Base-by-base conservation (phyloP, 2,113 vertebrate genomes). In the Odontesthes bonariensis region DNA sequence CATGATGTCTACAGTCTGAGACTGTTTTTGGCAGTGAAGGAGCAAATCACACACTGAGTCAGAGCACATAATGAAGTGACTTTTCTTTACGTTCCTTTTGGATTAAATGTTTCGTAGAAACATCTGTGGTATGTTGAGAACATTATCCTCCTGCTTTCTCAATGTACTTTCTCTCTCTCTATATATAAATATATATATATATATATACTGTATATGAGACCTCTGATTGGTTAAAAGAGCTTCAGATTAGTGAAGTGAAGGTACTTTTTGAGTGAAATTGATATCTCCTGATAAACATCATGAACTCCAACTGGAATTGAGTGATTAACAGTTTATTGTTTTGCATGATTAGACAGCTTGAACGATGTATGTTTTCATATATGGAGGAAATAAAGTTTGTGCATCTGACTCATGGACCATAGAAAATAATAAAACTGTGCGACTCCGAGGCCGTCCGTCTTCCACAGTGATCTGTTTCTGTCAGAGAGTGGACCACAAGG, bases 111-210 rank as follows among this genome's bases (percentile, higher is more conserved):
- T 52, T 77, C 75, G 14, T 31, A 75, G 76, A 86, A 82, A 70
- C 82, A 84, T 88, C 71, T 84, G 80, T 69, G 82, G 81, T 20
- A 76, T 80, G 81, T 69, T 83, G 57, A 51, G 42, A 60, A 54
- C 70, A 73, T 72, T 63, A 73, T 79, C n/a, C 52, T 68, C 35
- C 42, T 55, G 11, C 32, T 80, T 38, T 44, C 42, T 75, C 27
- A 27, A 27, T 27, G n/a, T n/a, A n/a, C n/a, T n/a, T n/a, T n/a
- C n/a, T n/a, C n/a, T n/a, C n/a, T n/a, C n/a, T n/a, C n/a, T n/a
- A n/a, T n/a, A n/a, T n/a, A n/a, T n/a, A n/a, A n/a, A n/a, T n/a
- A n/a, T n/a, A n/a, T n/a, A n/a, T n/a, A n/a, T n/a, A n/a, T n/a
- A n/a, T n/a, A n/a, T n/a, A n/a, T n/a, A n/a, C n/a, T n/a, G n/a